A percentile compares a stretch with the other conserved stretches of the same genome.
Evolutionary conservation across 2,888 invertebrate species (phyloP).

Genomic region (Synanthedon formicaeformis): DNA sequence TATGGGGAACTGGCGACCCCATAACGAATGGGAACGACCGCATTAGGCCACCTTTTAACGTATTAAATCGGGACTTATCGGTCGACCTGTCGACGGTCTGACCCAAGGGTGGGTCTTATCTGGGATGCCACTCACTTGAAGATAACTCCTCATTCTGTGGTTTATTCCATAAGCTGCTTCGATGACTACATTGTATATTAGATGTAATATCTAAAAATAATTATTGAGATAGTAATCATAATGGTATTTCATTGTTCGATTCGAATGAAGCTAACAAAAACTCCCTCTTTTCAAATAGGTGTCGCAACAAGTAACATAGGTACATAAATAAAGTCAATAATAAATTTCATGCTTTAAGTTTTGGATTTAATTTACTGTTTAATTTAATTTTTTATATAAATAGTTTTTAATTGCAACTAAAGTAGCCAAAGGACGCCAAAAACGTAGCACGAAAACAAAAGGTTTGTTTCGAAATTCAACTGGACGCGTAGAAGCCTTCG

Average conservation of each 20-base stretch:
- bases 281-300: too few relatives aligned
- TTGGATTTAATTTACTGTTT: too few relatives aligned
- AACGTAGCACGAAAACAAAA: not conserved
- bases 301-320: too few relatives aligned
- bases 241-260: too few relatives aligned
- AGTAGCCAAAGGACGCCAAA: not conserved
- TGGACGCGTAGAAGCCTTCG: slow-evolving; percentile 50
- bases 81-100: slow-evolving; percentile 40
- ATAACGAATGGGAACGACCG: slow-evolving; percentile 63
- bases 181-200: too few relatives aligned
- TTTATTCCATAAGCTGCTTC: not conserved
- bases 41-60: slow-evolving; percentile 68
- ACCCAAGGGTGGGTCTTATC: slow-evolving; percentile 38
- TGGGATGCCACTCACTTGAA: slow-evolving; percentile 47
- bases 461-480: slow-evolving; percentile 16
- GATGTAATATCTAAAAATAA: too few relatives aligned
- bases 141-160: not conserved
- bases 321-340: too few relatives aligned
- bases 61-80: slow-evolving; percentile 55
- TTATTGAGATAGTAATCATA: too few relatives aligned
- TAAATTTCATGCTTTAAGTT: too few relatives aligned
- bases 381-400: too few relatives aligned
- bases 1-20: slow-evolving; percentile 15
- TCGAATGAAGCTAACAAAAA: too few relatives aligned
- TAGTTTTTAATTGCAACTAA: too few relatives aligned